A percentile compares a stretch with the other conserved stretches of the same genome.
Evolutionary conservation across 2,797 vertebrate species (phyloP).

Genomic region (Balearica regulorum): DNA sequence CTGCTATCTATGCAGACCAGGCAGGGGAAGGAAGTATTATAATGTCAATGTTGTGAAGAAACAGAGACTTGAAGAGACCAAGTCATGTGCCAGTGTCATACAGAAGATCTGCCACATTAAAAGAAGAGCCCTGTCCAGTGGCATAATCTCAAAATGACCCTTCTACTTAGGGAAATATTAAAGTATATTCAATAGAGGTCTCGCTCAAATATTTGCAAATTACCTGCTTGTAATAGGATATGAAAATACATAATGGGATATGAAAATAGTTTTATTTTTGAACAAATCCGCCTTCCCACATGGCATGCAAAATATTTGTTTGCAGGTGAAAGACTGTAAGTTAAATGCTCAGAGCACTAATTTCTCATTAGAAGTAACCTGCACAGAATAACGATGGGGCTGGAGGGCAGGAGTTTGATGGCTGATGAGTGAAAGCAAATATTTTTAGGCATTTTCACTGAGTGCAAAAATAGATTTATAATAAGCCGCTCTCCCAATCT

Average conservation of each 20-base stretch:
- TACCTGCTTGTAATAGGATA: neutral
- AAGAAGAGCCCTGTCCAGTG: neutral
- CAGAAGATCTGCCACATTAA: neutral
- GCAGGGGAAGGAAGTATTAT: too few relatives aligned
- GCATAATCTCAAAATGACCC: neutral
- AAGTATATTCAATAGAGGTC: neutral
- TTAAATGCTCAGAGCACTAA: neutral
- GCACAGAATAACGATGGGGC: neutral
- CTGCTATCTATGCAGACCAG: neutral
- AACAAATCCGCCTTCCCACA: neutral
- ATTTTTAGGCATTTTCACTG: neutral
- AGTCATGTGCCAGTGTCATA: fast-evolving
- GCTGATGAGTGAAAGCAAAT: neutral
- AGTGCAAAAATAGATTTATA: neutral
- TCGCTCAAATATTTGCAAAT: neutral
- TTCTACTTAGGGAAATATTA: neutral
- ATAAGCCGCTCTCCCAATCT: neutral
- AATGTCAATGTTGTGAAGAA: neutral
- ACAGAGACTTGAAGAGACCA: neutral
- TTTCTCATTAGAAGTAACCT: neutral
- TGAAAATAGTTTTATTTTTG: neutral
- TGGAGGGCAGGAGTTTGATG: neutral
- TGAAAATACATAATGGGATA: neutral
- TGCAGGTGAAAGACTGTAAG: neutral
- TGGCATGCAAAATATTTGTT: neutral